These are phyloP conservation scores for Tragelaphus imberbis DNA, from an alignment of 2,113 vertebrate genomes.

Conservation along the genomic window DNA sequence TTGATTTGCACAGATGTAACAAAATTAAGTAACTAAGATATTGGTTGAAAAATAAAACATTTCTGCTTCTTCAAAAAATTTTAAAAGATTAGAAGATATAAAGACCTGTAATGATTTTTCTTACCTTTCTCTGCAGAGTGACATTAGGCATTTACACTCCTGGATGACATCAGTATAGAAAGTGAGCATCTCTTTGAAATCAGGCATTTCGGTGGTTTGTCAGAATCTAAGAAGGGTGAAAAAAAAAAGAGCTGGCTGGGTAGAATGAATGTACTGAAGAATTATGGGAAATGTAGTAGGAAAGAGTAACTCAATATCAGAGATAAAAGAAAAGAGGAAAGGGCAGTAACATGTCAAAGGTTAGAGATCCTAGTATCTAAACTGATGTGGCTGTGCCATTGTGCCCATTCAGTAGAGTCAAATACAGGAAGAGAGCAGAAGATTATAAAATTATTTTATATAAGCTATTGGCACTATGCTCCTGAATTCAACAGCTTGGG, in stretches of 20 bases:
- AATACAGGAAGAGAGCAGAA: neutral
- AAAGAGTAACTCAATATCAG: neutral
- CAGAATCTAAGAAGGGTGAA: conserved; percentile 5
- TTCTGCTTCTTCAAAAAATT: neutral
- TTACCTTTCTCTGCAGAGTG: conserved; percentile 58
- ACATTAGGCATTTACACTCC: conserved; percentile 1
- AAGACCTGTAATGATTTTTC: conserved; percentile 30
- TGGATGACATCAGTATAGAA: conserved; percentile 27
- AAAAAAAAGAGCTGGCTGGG: conserved; percentile 6
- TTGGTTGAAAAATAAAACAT: conserved; percentile 6
- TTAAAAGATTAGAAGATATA: neutral
- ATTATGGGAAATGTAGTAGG: conserved; percentile 64
- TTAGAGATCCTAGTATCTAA: neutral
- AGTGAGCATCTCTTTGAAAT: conserved; percentile 45
- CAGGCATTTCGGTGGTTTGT: conserved; percentile 38
- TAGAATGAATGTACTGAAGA: neutral
- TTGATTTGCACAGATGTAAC: conserved; percentile 36
- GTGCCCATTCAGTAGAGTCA: neutral
- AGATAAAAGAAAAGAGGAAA: neutral
- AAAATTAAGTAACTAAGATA: conserved; percentile 22
- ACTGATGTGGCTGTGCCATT: neutral
- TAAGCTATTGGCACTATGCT: neutral
- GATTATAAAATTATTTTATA: neutral
- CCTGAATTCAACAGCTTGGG: neutral
- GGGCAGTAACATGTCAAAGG: neutral